Evolutionary conservation across 2,888 invertebrate genomes (phyloP), one percentile per base, ranked within the genome.

Genomic region (Timandra comae): DNA sequence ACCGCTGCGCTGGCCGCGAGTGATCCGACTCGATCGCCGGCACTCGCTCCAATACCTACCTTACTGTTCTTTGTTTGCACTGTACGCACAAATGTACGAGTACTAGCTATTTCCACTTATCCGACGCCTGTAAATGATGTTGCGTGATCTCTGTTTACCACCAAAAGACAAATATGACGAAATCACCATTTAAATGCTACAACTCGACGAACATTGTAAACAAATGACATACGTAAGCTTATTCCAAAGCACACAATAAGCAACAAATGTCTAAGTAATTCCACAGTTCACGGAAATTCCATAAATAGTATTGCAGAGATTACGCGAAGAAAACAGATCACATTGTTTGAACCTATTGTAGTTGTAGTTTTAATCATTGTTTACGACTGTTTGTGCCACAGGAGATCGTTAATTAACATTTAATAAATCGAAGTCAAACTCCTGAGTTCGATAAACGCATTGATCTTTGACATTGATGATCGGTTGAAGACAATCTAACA

Each of bases 111-210:
- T 16, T 16, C 16, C 6, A 16, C 16, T 16, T 16, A 16, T 16
- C 16, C 16, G 16, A 33, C 37, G 29, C 43, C 37, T 44, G 50
- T 52, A 56, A 51, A 57, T 42, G n/a, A 35, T 25, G 47, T 54
- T 55, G 52, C 57, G 56, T 41, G 60, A 59, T 57, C 49, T 49
- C 44, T 64, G 63, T 72, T 64, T 65, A 59, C 59, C 35, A 38
- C 45, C 43, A 56, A 62, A 64, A 49, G n/a, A 57, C 51, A 63
- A 63, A 69, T 43, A 63, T 77, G 75, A 60, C 60, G 62, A 63
- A 68, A 78, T 46, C 62, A 54, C 55, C 69, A 71, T 73, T 73
- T 69, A 67, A 57, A 51, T 33, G 36, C 29, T 38, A 51, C 37
- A 40, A 38, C 38, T 49, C 33, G 25, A 10, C 33, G 35, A 27